These are phyloP conservation scores for Drepanosiphum platanoidis DNA, from an alignment of 2,888 invertebrate species.

Conservation along the genomic window DNA sequence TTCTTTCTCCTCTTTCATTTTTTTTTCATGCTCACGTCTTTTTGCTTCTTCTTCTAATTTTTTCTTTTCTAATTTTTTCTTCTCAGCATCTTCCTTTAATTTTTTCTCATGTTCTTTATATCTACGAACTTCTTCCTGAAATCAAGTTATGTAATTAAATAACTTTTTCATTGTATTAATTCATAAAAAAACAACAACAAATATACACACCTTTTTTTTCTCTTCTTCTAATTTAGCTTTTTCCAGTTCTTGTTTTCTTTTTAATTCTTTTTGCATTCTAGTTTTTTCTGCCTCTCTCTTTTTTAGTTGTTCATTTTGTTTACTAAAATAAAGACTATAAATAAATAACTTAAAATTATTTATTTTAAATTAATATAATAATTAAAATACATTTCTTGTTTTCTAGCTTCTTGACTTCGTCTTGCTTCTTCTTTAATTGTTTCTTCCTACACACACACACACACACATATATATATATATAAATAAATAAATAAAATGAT, in stretches of 20 bases:
- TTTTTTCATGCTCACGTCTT: constrained; percentile 66
- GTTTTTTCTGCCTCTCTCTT: constrained; percentile 55
- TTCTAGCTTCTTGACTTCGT: constrained; percentile 56
- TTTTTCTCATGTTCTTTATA: constrained; percentile 70
- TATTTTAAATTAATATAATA: neutral
- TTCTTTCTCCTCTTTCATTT: constrained; percentile 67
- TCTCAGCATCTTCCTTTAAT: constrained; percentile 70
- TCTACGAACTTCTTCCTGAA: constrained; percentile 65
- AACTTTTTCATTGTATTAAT: neutral
- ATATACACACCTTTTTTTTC: constrained; percentile 43
- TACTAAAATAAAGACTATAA: constrained; percentile 64
- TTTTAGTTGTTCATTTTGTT: constrained; percentile 63
- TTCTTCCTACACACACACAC: constrained; percentile 56
- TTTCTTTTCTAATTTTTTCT: constrained; percentile 70
- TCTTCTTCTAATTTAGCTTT: constrained; percentile 62
- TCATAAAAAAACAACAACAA: neutral
- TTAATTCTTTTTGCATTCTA: constrained; percentile 63
- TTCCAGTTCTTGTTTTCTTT: constrained; percentile 63
- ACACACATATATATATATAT: no score
- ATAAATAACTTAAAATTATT: constrained; percentile 11
- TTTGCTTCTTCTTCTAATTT: constrained; percentile 69
- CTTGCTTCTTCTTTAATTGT: constrained; percentile 59
- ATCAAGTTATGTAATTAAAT: neutral
- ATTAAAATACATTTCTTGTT: constrained; percentile 51
- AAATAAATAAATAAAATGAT: neutral